Evolutionary conservation across 2,113 vertebrate species (phyloP).

Genomic region (Pelecanus crispus): DNA sequence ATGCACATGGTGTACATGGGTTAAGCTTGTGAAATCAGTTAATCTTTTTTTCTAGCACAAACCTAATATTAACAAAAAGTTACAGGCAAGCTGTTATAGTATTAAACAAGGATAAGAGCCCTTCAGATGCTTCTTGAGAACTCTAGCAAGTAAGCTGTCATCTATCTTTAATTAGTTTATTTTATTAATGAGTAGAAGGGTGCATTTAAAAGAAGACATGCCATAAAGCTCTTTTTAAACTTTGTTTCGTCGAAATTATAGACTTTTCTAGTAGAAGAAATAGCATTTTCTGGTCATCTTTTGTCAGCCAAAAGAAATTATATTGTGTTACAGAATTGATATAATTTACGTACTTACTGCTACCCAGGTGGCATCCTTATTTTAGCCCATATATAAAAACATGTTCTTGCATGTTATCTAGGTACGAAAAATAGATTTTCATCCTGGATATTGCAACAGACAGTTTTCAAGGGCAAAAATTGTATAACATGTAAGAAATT

Average conservation of each 20-base stretch:
- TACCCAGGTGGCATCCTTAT: neutral
- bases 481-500: neutral
- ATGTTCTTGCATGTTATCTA: neutral
- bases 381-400: neutral
- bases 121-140: neutral
- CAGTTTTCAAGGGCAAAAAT: conserved; percentile 9
- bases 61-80: neutral
- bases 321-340: neutral
- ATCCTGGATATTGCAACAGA: neutral
- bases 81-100: neutral
- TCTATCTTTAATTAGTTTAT: neutral
- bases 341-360: neutral
- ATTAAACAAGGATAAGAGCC: neutral
- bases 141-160: neutral
- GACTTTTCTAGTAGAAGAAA: neutral
- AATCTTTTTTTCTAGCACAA: neutral
- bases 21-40: neutral
- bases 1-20: neutral
- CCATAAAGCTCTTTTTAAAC: neutral
- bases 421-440: neutral
- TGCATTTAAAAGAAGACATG: neutral
- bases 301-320: neutral
- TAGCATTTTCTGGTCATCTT: neutral
- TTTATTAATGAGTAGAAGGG: neutral
- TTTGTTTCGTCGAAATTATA: neutral